These are phyloP conservation scores for Epinephelus fuscoguttatus DNA, from an alignment of 2,113 vertebrate genomes.

Conservation along the genomic window DNA sequence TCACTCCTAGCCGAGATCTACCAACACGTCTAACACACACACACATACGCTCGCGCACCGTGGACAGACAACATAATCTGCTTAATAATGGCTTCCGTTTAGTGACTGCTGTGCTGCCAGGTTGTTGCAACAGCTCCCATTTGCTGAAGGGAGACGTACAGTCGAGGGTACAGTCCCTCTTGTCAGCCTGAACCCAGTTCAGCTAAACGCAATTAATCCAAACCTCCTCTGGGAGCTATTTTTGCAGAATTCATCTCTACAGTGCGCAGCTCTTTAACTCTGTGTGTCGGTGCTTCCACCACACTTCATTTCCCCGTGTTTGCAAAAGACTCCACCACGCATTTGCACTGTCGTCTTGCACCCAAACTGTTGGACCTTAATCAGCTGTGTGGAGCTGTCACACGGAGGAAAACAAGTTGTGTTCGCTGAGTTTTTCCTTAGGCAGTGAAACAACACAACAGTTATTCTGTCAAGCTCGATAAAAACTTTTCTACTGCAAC, in stretches of 20 bases:
- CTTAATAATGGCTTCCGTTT: conserved; percentile 86
- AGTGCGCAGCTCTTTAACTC: not conserved
- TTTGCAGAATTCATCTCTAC: conserved; percentile 8
- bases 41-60: conserved; percentile 58
- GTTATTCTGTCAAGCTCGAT: conserved; percentile 25
- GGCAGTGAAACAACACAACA: conserved; percentile 32
- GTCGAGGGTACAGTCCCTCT: not conserved
- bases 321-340: not conserved
- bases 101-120: conserved; percentile 77
- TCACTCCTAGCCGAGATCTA: conserved; percentile 72
- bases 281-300: not conserved
- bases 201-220: not conserved
- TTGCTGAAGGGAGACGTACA: conserved; percentile 25
- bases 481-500: not conserved
- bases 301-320: not conserved
- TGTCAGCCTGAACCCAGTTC: conserved; percentile 3
- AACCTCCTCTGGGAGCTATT: not conserved
- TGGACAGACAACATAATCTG: conserved; percentile 83
- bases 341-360: not conserved
- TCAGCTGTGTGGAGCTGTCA: conserved; percentile 11
- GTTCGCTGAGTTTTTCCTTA: conserved; percentile 5
- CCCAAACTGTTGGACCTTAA: conserved; percentile 1
- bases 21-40: conserved; percentile 34
- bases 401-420: conserved; percentile 12
- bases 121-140: conserved; percentile 57